Evolutionary conservation across 2,113 vertebrate species (phyloP), one percentile per base, ranked within the genome.

Genomic region (Colinus virginianus): DNA sequence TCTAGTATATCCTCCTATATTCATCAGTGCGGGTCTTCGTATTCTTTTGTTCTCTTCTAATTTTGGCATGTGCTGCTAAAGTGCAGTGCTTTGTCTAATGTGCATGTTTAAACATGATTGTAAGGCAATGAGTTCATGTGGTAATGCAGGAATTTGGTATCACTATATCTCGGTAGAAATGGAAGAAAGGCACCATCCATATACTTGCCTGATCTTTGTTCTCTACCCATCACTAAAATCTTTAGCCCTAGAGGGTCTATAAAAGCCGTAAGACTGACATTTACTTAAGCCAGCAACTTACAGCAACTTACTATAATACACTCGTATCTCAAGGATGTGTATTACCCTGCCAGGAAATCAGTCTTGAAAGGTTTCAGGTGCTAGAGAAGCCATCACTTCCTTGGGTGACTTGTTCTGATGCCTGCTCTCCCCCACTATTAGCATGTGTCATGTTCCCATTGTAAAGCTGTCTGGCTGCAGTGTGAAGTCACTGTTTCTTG

Each of bases 371-470:
- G 14, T 34, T 26, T 26, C 18, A 46, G 11, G 11, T 69, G 69
- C 42, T 21, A 72, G 43, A 87, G 62, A 70, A 82, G 6, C 26
- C 26, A 25, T n/a, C 16, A 15, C 15, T 68, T 90, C 30, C 67
- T 53, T 70, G 18, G 45, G 19, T 26, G 61, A 23, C 66, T 79
- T 38, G 7, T 80, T 88, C 51, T 88, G 48, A 40, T 71, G 55
- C 5, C 6, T 93, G 40, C 38, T 76, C 40, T 64, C 42, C 23
- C 18, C 36, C 0, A 3, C 38, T 78, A 70, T 66, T 84, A 72
- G 4, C 0, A 0, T 79, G 42, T 59, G 13, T 43, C 14, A 26
- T 5, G 0, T 67, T 85, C 64, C n/a, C n/a, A 69, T 20, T 48
- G 38, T 61, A n/a, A 88, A 81, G 8, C 20, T 84, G 48, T 76